Percentiles rank a stretch among this genome's conserved stretches.
Conservation (phyloP, 2,888 invertebrate genomes). For the Penaeus monodon region DNA sequence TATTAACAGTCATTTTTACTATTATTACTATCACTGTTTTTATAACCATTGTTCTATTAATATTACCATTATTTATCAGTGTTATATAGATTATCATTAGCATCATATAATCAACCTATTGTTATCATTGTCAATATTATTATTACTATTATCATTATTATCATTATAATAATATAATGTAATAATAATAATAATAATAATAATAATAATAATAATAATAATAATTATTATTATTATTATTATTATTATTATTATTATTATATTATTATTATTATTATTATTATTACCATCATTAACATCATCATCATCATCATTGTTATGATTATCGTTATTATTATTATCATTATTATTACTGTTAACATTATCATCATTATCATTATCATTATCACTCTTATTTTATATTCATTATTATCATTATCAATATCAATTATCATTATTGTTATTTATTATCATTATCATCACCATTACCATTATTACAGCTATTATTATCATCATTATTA, state of each 20-base stretch:
- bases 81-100: too few relatives aligned
- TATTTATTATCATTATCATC: conserved; percentile 4
- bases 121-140: too few relatives aligned
- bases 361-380: neutral
- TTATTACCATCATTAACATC: neutral
- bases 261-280: neutral
- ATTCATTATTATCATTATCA: neutral
- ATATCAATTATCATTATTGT: neutral
- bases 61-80: too few relatives aligned
- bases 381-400: neutral
- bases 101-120: too few relatives aligned
- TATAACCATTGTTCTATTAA: too few relatives aligned
- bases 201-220: too few relatives aligned
- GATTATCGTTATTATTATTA: neutral
- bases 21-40: too few relatives aligned
- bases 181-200: too few relatives aligned
- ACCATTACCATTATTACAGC: neutral
- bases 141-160: too few relatives aligned
- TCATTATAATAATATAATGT: too few relatives aligned
- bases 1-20: too few relatives aligned
- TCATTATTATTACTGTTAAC: neutral
- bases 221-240: neutral
- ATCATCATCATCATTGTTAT: neutral
- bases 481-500: conserved; percentile 11
- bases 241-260: neutral